Evolutionary conservation across 2,888 invertebrate genomes (phyloP), one percentile per base, ranked within the genome.

Genomic region (Enoplolaimus lenunculus): DNA sequence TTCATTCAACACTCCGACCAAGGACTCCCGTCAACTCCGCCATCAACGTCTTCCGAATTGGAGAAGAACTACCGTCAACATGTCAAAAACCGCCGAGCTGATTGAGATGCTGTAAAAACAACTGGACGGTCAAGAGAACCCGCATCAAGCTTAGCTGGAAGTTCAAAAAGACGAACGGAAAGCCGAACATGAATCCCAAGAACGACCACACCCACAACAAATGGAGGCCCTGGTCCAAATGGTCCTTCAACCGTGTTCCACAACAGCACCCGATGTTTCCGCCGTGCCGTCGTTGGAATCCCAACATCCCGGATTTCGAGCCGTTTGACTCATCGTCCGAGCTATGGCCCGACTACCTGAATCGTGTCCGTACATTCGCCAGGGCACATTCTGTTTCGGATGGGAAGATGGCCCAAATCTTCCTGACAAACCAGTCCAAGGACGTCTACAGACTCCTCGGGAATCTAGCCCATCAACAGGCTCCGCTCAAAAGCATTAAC

Each of bases 341-440:
- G 45, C 45, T 45, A 45, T 45, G 45, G 45, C 45, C 45, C 45
- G 45, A 45, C 45, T 45, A 45, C 45, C 45, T 45, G 45, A 21
- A 45, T 45, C 45, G 45, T 45, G 7, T 45, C 45, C 45, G 45
- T 45, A 45, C 45, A 45, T 45, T 45, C 21, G 45, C 45, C 45
- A 21, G 45, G 45, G 45, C 45, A 45, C 45, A 45, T 45, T 45
- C 45, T 45, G 45, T 45, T 45, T 45, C 45, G 45, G 45, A 45
- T 45, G 45, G 45, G 45, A 45, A 45, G 45, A 45, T 45, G 45
- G 45, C 45, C 45, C 45, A 45, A 45, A 45, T 45, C 45, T 45
- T 45, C 45, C 45, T 45, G 45, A 45, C 45, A 45, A 45, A 45
- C 45, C 45, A 45, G 45, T 45, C 45, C 45, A 45, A 45, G 45